Percentiles rank a stretch among this genome's conserved stretches.
phyloP scores from a whole-genome alignment of 2,888 invertebrate species.

The Hesperia comma region DNA sequence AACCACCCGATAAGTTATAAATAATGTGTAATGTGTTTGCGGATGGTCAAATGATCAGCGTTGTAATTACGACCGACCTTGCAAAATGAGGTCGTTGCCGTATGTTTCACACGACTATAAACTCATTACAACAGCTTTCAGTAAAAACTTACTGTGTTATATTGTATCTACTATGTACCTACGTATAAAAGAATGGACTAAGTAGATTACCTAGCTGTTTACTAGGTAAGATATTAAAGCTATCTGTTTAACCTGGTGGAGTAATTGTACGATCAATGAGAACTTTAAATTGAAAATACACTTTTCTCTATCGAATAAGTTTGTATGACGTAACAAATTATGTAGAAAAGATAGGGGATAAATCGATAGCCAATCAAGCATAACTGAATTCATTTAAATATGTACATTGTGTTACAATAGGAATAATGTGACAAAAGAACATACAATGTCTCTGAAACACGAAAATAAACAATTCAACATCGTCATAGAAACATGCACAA shows the following conservation, averaged over 20 bases:
- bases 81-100: constrained; percentile 29
- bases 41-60: constrained; percentile 28
- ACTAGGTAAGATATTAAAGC: too few relatives aligned
- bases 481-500: neutral
- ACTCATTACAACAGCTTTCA: neutral
- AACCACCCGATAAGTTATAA: constrained; percentile 32
- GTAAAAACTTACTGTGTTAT: too few relatives aligned
- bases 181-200: too few relatives aligned
- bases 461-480: neutral
- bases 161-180: too few relatives aligned
- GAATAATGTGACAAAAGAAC: neutral
- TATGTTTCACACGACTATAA: constrained; percentile 22
- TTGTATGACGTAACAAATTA: too few relatives aligned
- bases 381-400: neutral
- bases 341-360: neutral
- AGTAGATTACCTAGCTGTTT: too few relatives aligned
- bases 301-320: too few relatives aligned
- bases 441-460: neutral
- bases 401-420: neutral
- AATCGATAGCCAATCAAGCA: neutral
- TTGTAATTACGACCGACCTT: constrained; percentile 34
- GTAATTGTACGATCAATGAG: too few relatives aligned
- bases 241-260: too few relatives aligned
- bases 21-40: constrained; percentile 33
- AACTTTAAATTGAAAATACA: too few relatives aligned